Evolutionary conservation across 2,113 vertebrate genomes (phyloP).

Genomic region (Cryptotis parvus): DNA sequence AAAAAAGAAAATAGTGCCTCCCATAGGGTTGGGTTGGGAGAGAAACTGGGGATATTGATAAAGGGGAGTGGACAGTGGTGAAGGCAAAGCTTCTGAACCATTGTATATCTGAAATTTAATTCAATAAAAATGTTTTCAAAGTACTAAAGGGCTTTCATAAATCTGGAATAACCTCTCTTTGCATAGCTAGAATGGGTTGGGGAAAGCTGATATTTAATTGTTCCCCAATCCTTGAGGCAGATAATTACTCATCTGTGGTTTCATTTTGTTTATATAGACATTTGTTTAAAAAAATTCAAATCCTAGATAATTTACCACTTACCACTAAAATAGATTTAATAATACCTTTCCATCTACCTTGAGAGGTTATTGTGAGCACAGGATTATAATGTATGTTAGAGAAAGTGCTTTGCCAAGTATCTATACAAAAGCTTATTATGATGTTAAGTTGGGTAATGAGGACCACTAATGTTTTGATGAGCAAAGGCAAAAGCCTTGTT

Average conservation of each 20-base stretch:
- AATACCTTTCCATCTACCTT: background rate
- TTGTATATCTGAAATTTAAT: too few species aligned
- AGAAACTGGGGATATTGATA: too few species aligned
- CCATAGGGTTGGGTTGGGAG: too few species aligned
- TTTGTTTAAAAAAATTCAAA: slow-evolving; percentile 4
- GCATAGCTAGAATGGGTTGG: background rate
- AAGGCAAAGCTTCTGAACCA: too few species aligned
- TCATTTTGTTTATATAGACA: slow-evolving; percentile 14
- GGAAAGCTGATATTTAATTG: background rate
- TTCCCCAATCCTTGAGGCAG: slow-evolving; percentile 4
- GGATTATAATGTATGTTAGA: background rate
- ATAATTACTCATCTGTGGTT: background rate
- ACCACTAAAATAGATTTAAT: background rate
- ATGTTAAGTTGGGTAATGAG: background rate
- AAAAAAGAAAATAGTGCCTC: too few species aligned
- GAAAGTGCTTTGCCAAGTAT: slow-evolving; percentile 46
- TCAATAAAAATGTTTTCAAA: background rate
- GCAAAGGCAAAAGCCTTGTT: background rate
- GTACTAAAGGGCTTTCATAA: background rate
- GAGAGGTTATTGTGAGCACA: background rate
- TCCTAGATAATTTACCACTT: background rate
- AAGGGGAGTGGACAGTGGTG: too few species aligned
- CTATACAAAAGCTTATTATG: background rate
- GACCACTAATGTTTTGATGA: background rate
- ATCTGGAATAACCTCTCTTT: fast-evolving